A percentile compares a stretch with the other conserved stretches of the same genome.
phyloP scores from a whole-genome alignment of 2,888 invertebrate species.

The Tenthredo amoena region DNA sequence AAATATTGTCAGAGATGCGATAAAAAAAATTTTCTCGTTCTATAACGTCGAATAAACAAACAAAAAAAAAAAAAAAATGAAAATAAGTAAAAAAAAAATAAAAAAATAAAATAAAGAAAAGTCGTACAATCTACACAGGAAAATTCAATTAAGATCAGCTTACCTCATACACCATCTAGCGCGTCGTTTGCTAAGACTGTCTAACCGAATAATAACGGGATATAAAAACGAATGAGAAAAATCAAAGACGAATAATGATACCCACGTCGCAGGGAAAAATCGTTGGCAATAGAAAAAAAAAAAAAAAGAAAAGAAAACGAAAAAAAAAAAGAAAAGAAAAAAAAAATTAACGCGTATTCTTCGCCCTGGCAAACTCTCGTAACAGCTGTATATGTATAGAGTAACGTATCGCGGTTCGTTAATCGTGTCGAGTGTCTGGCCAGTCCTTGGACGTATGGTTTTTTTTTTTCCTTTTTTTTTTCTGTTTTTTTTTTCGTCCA shows the following conservation, averaged over 20 bases:
- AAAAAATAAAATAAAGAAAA: not conserved
- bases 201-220: conserved; percentile 10
- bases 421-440: conserved; percentile 33
- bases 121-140: not conserved
- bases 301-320: not conserved
- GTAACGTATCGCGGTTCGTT: conserved; percentile 27
- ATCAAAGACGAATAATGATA: not conserved
- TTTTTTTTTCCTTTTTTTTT: not conserved
- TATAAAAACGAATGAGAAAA: not conserved
- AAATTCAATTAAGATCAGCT: conserved; percentile 25
- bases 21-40: too few relatives aligned
- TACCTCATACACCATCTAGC: conserved; percentile 19
- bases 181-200: conserved; percentile 43
- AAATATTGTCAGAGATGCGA: not conserved
- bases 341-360: not conserved
- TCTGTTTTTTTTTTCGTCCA: not conserved
- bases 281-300: conserved; percentile 20
- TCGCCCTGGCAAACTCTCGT: not conserved
- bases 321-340: not conserved
- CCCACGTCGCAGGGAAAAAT: not conserved
- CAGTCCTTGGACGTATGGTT: not conserved
- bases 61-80: not conserved
- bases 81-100: not conserved
- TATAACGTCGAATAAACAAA: not conserved
- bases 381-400: not conserved